Evolutionary conservation across 2,113 vertebrate genomes (phyloP), one percentile per base, ranked within the genome.

Genomic region (Trogon surrucura): DNA sequence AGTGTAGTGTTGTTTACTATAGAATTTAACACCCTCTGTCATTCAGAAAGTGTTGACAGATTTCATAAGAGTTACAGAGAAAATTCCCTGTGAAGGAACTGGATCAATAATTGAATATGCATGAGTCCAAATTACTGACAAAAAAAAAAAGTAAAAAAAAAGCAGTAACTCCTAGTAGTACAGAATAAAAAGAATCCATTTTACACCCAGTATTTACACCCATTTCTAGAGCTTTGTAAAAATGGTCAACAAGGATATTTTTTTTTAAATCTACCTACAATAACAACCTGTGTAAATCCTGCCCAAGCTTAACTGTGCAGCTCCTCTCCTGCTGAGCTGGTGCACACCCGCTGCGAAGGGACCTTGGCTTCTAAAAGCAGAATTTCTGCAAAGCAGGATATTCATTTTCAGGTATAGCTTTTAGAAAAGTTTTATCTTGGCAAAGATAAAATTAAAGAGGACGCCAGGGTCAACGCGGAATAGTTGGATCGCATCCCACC

Each of bases 401-500:
- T 45, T 71, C 20, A 34, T 95, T 86, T 96, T 69, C 65, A 61
- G 48, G 36, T 50, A 18, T 13, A 15, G 26, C 5, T 80, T 73
- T 86, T 69, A 34, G 65, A 16, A n/a, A 56, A 27, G 22, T 41
- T 81, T 91, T 60, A 44, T 64, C 69, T 79, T 50, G 51, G 53
- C 53, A 61, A 65, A 53, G 53, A 51, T 75, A 82, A 91, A 87
- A 92, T 96, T 81, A 32, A 87, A 88, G 89, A 19, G 20, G 95
- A 82, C 86, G 34, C 5, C 0, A 4, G 25, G 70, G 88, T 93
- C 80, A 84, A 9, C 0, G 11, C 0, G 0, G 69, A 89, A 92
- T 54, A 38, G 83, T 87, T 82, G 96, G 92, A 94, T 97, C 77
- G 18, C 61, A 0, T 92, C 88, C 74, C 65, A 70, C 62, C 78